phyloP scores from a whole-genome alignment of 2,797 vertebrate species.

The Sebastes diploproa region DNA sequence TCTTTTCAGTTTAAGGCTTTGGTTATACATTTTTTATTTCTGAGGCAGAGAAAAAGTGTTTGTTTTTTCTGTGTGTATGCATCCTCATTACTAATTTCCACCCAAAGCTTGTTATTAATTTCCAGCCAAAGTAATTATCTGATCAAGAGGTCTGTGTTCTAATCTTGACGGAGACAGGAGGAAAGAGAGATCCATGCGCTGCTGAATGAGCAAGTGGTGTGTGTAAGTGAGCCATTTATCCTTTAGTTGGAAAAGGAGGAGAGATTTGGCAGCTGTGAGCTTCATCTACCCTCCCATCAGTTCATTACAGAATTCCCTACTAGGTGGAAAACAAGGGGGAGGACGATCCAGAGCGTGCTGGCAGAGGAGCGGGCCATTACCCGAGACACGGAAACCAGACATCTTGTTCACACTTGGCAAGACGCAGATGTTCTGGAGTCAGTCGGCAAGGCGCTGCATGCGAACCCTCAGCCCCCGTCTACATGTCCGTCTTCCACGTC shows the following conservation, averaged over 20 bases:
- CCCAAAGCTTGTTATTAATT: slow-evolving; percentile 66
- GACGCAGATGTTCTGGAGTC: slow-evolving; percentile 61
- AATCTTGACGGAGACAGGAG: slow-evolving; percentile 74
- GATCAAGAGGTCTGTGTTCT: slow-evolving; percentile 73
- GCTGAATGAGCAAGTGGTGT: slow-evolving; percentile 58
- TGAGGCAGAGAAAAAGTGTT: slow-evolving; percentile 5
- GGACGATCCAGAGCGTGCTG: slow-evolving; percentile 54
- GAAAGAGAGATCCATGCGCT: slow-evolving; percentile 38
- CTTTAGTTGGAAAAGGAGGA: slow-evolving; percentile 69
- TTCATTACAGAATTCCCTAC: slow-evolving; percentile 72
- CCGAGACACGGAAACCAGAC: slow-evolving; percentile 63
- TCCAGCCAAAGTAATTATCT: slow-evolving; percentile 73
- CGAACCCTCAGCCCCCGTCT: slow-evolving; percentile 21
- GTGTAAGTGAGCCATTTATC: slow-evolving; percentile 75
- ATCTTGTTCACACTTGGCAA: slow-evolving; percentile 71
- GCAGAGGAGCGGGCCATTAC: slow-evolving; percentile 59
- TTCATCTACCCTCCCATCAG: slow-evolving; percentile 75
- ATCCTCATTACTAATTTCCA: slow-evolving; percentile 55
- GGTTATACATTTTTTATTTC: slow-evolving; percentile 27
- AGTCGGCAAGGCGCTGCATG: slow-evolving; percentile 13
- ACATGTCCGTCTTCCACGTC: slow-evolving; percentile 7
- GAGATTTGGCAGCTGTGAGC: slow-evolving; percentile 70
- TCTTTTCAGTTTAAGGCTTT: slow-evolving; percentile 17
- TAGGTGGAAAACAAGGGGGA: slow-evolving; percentile 65
- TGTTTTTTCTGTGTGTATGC: neutral